Conservation (phyloP, 2,797 vertebrate species). For the Gallinago stenura region DNA sequence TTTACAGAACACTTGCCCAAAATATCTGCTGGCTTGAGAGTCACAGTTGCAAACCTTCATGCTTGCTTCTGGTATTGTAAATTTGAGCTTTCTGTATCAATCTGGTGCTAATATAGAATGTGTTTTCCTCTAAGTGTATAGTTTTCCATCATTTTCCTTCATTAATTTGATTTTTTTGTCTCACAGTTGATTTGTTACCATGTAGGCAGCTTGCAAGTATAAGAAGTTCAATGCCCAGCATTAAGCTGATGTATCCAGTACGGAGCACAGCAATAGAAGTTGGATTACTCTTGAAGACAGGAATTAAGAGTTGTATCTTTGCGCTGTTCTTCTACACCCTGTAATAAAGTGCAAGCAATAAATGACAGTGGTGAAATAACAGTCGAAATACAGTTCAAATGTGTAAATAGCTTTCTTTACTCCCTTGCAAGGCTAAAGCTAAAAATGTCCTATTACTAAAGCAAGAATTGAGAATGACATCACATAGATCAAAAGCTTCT, state of each 20-base stretch:
- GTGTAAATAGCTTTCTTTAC: not conserved
- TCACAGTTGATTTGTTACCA: not conserved
- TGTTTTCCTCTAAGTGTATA: not conserved
- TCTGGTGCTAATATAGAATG: not conserved
- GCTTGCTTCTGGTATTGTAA: rapidly evolving
- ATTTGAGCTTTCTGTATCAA: not conserved
- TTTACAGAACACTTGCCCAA: not conserved
- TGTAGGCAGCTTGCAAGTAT: not conserved
- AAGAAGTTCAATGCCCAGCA: not conserved
- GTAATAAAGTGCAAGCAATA: not conserved
- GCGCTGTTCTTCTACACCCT: not conserved
- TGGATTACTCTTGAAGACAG: not conserved
- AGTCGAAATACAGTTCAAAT: not conserved
- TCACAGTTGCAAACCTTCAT: not conserved
- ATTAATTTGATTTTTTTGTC: not conserved
- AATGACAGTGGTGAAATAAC: not conserved
- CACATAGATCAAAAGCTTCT: not conserved
- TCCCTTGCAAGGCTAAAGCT: not conserved
- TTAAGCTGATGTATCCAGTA: not conserved
- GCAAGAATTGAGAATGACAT: not conserved
- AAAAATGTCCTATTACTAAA: not conserved
- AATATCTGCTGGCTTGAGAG: not conserved
- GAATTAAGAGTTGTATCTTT: not conserved
- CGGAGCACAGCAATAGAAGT: not conserved
- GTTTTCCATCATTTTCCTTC: not conserved